Evolutionary conservation across 2,888 invertebrate species (phyloP).

Genomic region (Trissoscelio sp.): DNA sequence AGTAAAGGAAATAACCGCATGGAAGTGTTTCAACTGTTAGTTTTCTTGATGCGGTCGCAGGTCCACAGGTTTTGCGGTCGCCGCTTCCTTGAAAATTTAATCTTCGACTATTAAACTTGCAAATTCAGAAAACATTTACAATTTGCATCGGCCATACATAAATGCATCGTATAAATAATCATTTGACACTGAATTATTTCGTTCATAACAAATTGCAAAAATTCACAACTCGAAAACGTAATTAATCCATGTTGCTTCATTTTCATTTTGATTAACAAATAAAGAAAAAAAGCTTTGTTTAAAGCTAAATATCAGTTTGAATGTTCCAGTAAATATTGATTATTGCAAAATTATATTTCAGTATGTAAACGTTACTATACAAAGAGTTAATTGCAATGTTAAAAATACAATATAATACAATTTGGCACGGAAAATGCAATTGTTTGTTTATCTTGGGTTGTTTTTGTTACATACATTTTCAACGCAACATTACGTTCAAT

Average conservation of each 20-base stretch:
- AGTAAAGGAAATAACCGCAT: slow-evolving; percentile 18
- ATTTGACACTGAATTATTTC: neutral
- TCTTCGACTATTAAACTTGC: slow-evolving; percentile 42
- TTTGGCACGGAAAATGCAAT: neutral
- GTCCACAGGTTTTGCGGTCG: slow-evolving; percentile 29
- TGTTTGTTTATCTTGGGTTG: neutral
- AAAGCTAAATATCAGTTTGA: no score
- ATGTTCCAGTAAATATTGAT: no score
- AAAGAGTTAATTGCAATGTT: no score
- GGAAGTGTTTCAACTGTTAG: slow-evolving; percentile 22
- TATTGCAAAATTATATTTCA: no score
- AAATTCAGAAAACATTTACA: slow-evolving; percentile 20
- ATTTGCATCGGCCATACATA: slow-evolving; percentile 6
- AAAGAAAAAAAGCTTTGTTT: no score
- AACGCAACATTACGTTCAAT: neutral
- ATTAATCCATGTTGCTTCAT: no score
- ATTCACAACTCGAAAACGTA: no score
- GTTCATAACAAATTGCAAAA: neutral
- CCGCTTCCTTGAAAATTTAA: slow-evolving; percentile 47
- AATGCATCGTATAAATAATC: neutral
- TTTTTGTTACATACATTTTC: neutral
- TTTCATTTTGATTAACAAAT: no score
- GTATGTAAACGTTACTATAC: no score
- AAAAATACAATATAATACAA: neutral
- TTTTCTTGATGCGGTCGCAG: slow-evolving; percentile 32